Conservation (phyloP, 2,797 vertebrate genomes). For the Onychomys arenicola region DNA sequence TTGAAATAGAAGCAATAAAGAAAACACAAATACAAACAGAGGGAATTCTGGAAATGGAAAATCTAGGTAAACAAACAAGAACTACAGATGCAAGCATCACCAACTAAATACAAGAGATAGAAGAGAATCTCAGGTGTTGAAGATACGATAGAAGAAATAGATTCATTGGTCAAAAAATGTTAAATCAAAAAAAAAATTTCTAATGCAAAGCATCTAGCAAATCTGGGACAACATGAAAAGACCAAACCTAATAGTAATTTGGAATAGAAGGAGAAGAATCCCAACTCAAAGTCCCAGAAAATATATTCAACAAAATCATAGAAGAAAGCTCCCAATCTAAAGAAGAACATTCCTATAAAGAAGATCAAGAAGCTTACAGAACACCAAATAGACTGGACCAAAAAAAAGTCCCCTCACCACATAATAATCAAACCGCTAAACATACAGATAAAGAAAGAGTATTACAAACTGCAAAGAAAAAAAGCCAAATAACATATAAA, state of each 20-base stretch:
- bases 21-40: not conserved
- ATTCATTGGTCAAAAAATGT: not conserved
- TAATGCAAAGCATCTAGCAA: not conserved
- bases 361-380: not conserved
- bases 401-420: not conserved
- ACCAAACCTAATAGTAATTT: not conserved
- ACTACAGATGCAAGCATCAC: not conserved
- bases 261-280: not conserved
- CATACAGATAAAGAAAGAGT: not conserved
- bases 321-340: not conserved
- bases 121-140: not conserved
- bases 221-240: not conserved
- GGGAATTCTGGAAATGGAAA: not conserved
- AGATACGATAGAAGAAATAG: not conserved
- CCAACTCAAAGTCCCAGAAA: not conserved
- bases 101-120: not conserved
- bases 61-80: not conserved
- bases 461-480: not conserved
- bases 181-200: not conserved
- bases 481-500: not conserved
- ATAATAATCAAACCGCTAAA: not conserved
- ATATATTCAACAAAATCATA: not conserved
- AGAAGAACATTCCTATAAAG: not conserved
- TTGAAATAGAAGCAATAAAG: not conserved
- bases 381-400: not conserved